phyloP scores from a whole-genome alignment of 2,888 invertebrate genomes.

The Galerucella pusilla region DNA sequence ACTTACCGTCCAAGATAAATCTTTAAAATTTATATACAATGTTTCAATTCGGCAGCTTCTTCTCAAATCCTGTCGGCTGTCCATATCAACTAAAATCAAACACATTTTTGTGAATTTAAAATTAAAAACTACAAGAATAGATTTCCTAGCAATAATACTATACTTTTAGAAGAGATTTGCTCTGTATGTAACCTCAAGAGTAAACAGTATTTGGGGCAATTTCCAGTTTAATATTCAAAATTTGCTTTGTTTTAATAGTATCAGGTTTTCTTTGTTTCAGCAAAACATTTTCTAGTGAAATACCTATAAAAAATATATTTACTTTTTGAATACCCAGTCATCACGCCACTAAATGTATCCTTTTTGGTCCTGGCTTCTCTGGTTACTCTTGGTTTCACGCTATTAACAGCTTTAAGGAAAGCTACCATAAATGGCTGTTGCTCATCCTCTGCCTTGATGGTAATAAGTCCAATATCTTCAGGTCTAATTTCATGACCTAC shows the following conservation, averaged over 20 bases:
- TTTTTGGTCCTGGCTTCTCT: constrained; percentile 69
- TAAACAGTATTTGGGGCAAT: too few species aligned
- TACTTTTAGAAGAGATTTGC: too few species aligned
- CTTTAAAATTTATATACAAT: constrained; percentile 92
- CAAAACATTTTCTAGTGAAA: background rate
- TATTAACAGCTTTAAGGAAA: constrained; percentile 76
- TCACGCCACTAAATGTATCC: constrained; percentile 60
- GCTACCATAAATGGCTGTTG: constrained; percentile 94
- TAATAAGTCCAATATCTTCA: constrained; percentile 86
- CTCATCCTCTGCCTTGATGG: constrained; percentile 80
- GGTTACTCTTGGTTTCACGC: constrained; percentile 69
- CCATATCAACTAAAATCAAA: constrained; percentile 37
- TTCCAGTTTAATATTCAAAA: too few species aligned
- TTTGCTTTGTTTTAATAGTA: too few species aligned
- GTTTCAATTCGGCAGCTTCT: constrained; percentile 90
- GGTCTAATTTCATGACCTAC: constrained; percentile 83
- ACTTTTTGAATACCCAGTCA: constrained; percentile 37
- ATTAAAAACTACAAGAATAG: background rate
- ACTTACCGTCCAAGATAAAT: constrained; percentile 85
- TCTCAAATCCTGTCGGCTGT: constrained; percentile 48
- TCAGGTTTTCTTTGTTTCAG: too few species aligned
- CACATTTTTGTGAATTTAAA: background rate
- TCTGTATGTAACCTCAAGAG: too few species aligned
- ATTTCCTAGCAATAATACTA: too few species aligned
- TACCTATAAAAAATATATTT: constrained; percentile 16